These are phyloP conservation scores for Nomada lathburiana DNA, from an alignment of 2,888 invertebrate genomes.

Conservation along the genomic window DNA sequence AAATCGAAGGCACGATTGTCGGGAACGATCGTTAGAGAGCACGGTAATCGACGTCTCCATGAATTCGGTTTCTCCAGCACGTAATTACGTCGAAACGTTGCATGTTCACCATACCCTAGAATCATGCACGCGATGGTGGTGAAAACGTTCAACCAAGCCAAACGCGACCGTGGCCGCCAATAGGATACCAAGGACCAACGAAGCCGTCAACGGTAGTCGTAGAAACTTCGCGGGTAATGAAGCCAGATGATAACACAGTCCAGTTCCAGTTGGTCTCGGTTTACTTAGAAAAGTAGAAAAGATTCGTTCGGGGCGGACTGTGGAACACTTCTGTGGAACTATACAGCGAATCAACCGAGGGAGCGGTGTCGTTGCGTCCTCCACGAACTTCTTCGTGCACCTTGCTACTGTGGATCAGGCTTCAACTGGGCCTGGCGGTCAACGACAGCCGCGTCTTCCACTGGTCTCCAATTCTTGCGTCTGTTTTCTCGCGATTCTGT, in stretches of 20 bases:
- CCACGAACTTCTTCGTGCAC: conserved; percentile 37
- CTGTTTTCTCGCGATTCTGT: conserved; percentile 39
- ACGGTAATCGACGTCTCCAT: conserved; percentile 8
- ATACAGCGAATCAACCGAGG: conserved; percentile 6
- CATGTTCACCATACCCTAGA: not conserved
- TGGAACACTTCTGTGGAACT: conserved; percentile 44
- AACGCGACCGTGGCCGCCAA: no score
- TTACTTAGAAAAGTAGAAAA: conserved; percentile 69
- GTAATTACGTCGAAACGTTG: not conserved
- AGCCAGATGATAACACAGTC: conserved; percentile 27
- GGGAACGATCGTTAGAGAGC: conserved; percentile 5
- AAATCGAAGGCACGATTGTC: conserved; percentile 54
- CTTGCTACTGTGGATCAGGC: conserved; percentile 12
- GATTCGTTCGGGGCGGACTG: conserved; percentile 22
- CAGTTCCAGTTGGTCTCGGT: conserved; percentile 46
- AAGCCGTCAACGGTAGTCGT: not conserved
- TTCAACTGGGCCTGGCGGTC: conserved; percentile 33
- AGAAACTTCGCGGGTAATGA: conserved; percentile 34
- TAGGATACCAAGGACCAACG: conserved; percentile 6
- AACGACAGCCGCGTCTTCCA: conserved; percentile 18
- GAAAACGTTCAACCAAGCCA: not conserved
- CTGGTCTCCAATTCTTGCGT: conserved; percentile 37
- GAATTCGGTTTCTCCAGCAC: not conserved
- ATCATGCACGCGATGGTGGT: no score
- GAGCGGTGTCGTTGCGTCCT: conserved; percentile 18